Base-by-base conservation (phyloP, 2,113 vertebrate species). In the Pluvianellus socialis region DNA sequence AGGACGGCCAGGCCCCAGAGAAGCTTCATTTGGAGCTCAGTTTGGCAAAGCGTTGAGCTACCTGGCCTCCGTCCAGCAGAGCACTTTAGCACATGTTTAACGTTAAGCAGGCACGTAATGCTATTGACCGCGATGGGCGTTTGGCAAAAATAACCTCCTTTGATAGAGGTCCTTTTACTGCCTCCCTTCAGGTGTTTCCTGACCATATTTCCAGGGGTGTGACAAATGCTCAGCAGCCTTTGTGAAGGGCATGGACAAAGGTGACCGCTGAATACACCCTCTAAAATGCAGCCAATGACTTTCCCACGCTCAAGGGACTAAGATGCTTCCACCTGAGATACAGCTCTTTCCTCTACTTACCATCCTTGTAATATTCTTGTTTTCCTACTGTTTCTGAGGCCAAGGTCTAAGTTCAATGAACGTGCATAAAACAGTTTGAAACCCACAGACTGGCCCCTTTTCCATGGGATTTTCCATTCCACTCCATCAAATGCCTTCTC, bases 31-130 rank as follows among this genome's bases (percentile, higher is more conserved):
- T 30, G 35, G n/a, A 53, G 30, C 30, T 94, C 44, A 30, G 56
- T 59, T 80, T 63, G 91, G 21, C 28, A 40, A 74, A 86, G 27
- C 2, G 1, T 24, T 55, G 79, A 92, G 27, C 21, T 28, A 16
- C 6, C 63, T 96, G 95, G 94, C 86, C 82, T 83, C 59, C 83
- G 42, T 84, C 94, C 95, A 95, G 82, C n/a, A 56, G 80, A 92
- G 65, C 83, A 94, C 91, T 96, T 92, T 13, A 84, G 38, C 0
- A 0, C 8, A 2, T 53, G 24, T 92, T 94, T 86, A 79, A 66
- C 18, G 33, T 70, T 68, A 92, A 75, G 28, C 16, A 23, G 71
- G 63, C 47, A 75, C 81, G n/a, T 26, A 72, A 74, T 23, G 45
- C 45, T 86, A 24, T 72, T 66, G 79, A 73, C 45, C 73, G 44